phyloP scores from a whole-genome alignment of 2,888 invertebrate species.

The Drosophila rubida region DNA sequence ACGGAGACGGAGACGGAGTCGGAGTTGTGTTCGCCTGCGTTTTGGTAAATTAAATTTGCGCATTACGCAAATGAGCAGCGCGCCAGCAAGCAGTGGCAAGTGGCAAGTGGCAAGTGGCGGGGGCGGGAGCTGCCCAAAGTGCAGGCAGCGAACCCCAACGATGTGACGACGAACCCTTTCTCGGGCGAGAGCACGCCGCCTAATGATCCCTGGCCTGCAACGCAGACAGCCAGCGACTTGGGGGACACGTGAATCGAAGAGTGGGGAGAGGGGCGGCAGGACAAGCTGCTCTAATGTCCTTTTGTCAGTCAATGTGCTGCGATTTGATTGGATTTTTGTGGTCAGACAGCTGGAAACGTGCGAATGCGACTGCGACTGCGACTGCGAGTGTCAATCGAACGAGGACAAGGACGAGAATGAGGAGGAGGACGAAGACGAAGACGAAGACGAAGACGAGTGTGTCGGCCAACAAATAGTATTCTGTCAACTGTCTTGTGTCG shows the following conservation, averaged over 20 bases:
- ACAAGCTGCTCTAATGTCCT: constrained; percentile 19
- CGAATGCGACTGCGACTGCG: constrained; percentile 22
- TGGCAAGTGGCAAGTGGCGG: not conserved
- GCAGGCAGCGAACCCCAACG: constrained; percentile 33
- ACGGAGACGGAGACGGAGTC: not conserved
- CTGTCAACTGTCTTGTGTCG: constrained; percentile 14
- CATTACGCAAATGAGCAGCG: constrained; percentile 81
- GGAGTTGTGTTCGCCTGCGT: constrained; percentile 44
- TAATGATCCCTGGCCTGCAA: constrained; percentile 75
- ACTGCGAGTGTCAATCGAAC: constrained; percentile 4
- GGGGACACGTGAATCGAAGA: not conserved
- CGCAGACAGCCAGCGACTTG: not conserved
- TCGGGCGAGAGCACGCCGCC: constrained; percentile 40
- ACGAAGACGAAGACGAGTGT: too few relatives aligned
- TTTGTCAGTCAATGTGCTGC: constrained; percentile 40
- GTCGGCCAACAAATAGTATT: constrained; percentile 22
- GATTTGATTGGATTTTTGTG: constrained; percentile 66
- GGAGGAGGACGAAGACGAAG: too few relatives aligned
- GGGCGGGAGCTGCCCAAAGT: not conserved
- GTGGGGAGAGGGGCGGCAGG: not conserved
- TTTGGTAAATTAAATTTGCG: constrained; percentile 80
- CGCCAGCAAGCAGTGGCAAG: not conserved
- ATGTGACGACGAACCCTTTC: constrained; percentile 33
- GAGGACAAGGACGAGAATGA: constrained; percentile 19
- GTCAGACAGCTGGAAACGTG: constrained; percentile 48